Evolutionary conservation across 2,888 invertebrate species (phyloP).

Genomic region (Glaucopsyche alexis): DNA sequence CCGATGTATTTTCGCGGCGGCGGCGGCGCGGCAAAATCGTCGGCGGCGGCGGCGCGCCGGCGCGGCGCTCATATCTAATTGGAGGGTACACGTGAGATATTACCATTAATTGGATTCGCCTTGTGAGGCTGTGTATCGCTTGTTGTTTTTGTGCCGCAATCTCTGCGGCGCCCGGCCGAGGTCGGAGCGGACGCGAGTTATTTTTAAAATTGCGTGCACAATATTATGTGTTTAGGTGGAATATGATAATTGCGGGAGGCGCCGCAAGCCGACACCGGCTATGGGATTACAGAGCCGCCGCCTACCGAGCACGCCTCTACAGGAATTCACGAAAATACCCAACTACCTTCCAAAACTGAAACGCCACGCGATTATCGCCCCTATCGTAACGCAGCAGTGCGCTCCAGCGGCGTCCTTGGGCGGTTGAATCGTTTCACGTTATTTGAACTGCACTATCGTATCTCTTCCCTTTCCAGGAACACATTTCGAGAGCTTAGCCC

Average conservation of each 20-base stretch:
- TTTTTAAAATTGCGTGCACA: constrained; percentile 79
- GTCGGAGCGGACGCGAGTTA: constrained; percentile 72
- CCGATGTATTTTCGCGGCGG: no score
- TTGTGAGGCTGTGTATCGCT: constrained; percentile 10
- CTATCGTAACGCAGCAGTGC: background rate
- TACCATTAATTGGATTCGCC: constrained; percentile 27
- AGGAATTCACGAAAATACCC: constrained; percentile 41
- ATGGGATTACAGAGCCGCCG: constrained; percentile 72
- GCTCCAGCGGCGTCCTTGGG: background rate
- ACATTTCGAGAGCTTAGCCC: constrained; percentile 4
- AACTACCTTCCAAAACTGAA: background rate
- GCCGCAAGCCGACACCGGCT: constrained; percentile 75
- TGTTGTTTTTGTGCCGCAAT: constrained; percentile 49
- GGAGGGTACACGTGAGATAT: constrained; percentile 16
- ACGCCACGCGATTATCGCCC: background rate
- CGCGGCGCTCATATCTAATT: no score
- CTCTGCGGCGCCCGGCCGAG: constrained; percentile 61
- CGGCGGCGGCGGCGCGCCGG: no score
- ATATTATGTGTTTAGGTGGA: constrained; percentile 80
- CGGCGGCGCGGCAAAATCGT: no score
- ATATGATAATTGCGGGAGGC: constrained; percentile 78
- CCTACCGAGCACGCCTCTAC: constrained; percentile 47
- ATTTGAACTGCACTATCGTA: constrained; percentile 21
- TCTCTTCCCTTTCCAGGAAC: constrained; percentile 25
- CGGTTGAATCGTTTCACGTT: constrained; percentile 14